Conservation (phyloP, 2,113 vertebrate species). For the Podilymbus podiceps region DNA sequence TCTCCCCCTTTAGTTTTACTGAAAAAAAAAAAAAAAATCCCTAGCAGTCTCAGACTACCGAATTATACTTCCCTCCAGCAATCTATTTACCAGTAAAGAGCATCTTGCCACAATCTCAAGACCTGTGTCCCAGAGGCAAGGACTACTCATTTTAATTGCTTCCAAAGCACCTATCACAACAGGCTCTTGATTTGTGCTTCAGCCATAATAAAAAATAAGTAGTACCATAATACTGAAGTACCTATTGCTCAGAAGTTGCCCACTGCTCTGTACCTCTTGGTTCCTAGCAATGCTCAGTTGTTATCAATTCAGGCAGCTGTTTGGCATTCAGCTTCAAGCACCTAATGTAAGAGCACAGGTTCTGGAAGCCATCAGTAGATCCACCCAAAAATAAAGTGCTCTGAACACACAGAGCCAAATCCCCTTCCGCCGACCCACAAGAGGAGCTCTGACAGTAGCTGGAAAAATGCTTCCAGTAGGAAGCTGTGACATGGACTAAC, state of each 20-base stretch:
- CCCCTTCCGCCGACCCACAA: not conserved
- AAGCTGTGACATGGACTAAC: not conserved
- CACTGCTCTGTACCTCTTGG: not conserved
- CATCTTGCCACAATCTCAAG: conserved; percentile 29
- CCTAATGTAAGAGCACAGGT: not conserved
- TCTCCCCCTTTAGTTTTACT: conserved; percentile 3
- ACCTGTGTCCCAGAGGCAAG: conserved; percentile 7
- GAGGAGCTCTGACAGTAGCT: not conserved
- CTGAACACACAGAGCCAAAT: not conserved
- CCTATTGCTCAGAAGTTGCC: not conserved
- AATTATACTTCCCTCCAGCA: conserved; percentile 30
- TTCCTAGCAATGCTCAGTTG: not conserved
- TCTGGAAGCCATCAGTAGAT: not conserved
- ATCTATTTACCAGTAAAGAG: conserved; percentile 21
- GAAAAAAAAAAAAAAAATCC: not conserved
- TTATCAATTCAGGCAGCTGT: not conserved
- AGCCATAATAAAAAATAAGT: not conserved
- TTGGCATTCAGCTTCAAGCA: not conserved
- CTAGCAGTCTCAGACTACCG: not conserved
- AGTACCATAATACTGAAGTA: not conserved
- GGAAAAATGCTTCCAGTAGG: not conserved
- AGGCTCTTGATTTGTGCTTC: not conserved
- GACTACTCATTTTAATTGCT: conserved; percentile 51
- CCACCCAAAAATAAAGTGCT: not conserved
- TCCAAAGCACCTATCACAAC: conserved; percentile 41